Conservation (phyloP, 2,113 vertebrate genomes). For the Nipponia nippon region DNA sequence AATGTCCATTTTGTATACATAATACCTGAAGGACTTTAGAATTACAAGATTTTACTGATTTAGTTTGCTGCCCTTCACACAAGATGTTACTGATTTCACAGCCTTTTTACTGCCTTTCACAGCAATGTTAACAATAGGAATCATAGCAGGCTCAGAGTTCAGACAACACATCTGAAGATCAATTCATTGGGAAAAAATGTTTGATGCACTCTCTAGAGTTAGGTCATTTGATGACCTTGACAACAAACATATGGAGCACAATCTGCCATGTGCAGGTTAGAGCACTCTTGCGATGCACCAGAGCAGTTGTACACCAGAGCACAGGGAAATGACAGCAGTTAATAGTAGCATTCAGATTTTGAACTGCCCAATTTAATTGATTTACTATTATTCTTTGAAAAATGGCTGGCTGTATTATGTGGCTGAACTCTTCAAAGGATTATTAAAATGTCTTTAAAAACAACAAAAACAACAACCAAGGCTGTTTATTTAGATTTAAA, state of each 20-base stretch:
- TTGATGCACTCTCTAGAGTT: not conserved
- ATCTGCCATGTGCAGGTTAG: not conserved
- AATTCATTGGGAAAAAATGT: not conserved
- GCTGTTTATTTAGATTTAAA: not conserved
- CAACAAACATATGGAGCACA: not conserved
- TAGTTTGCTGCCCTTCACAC: not conserved
- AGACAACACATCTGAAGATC: not conserved
- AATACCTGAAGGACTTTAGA: not conserved
- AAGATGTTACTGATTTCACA: not conserved
- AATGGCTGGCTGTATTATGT: not conserved
- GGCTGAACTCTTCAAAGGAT: not conserved
- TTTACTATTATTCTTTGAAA: not conserved
- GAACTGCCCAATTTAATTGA: not conserved
- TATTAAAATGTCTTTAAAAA: not conserved
- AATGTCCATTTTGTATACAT: not conserved
- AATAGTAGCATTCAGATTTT: not conserved
- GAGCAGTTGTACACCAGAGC: not conserved
- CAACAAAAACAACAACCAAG: not conserved
- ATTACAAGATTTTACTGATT: not conserved
- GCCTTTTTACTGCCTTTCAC: not conserved
- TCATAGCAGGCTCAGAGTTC: not conserved
- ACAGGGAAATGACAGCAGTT: not conserved
- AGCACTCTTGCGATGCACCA: not conserved
- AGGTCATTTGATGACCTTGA: not conserved
- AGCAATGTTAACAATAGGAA: not conserved